Base-by-base conservation (phyloP, 2,797 vertebrate species). In the Synaphobranchus kaupii region DNA sequence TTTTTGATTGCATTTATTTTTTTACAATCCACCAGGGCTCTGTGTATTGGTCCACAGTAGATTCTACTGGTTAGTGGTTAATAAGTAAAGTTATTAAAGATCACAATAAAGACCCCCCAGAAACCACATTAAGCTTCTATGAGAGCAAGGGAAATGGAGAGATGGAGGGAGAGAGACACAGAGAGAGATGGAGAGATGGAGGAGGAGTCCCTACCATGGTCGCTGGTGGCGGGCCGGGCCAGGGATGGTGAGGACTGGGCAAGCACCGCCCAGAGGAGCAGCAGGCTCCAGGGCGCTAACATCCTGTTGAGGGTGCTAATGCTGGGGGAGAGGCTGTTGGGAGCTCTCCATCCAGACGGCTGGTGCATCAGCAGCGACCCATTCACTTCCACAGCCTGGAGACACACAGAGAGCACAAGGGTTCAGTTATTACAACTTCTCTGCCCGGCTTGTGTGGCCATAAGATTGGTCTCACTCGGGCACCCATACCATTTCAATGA, bases 301-400 rank as follows among this genome's bases (percentile, higher is more conserved):
- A 94, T 96, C 94, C 94, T 96, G 92, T 92, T 90, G 92, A 92
- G 87, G 91, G 92, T 92, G 93, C 94, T 96, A 96, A 87, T 93
- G 92, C 93, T 90, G 92, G 56, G 93, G 92, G 89, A 90, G 90
- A 88, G 89, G 90, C 90, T 93, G 93, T 88, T 88, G 94, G 92
- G 84, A 88, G 91, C 92, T 90, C 91, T 93, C 95, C 95, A 96
- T 96, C 93, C 92, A 94, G 94, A 90, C 90, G 86, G 88, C 87
- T 90, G 92, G 93, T 91, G 92, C 95, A 96, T 96, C 93, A 92
- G 94, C 92, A 90, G 92, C 84, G 47, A 90, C 85, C 89, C 94
- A 93, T 93, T 90, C 90, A 90, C 93, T 89, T 89, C 85, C 82
- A 88, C 90, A 22, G 88, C n/a, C 93, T 95, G 58, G 1, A 52